These are phyloP conservation scores for Margarornis squamiger DNA, from an alignment of 2,797 vertebrate genomes.

Conservation along the genomic window DNA sequence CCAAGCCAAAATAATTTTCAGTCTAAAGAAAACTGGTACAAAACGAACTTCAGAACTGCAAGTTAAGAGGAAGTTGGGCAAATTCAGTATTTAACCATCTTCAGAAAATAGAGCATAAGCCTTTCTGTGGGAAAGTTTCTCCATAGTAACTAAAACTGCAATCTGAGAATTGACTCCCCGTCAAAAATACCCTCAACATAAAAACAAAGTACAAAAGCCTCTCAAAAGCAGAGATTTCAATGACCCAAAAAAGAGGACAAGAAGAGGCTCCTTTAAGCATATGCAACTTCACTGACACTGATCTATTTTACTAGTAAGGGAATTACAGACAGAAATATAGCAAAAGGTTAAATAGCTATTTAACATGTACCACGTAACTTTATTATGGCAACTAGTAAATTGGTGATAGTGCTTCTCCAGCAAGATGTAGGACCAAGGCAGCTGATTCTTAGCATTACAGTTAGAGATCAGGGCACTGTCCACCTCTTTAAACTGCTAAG, in stretches of 20 bases:
- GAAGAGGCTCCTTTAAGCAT: background rate
- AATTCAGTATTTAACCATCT: constrained; percentile 1
- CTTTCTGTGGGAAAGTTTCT: constrained; percentile 48
- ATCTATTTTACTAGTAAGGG: background rate
- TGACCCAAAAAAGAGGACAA: constrained; percentile 34
- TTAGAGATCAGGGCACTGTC: background rate
- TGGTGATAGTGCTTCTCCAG: background rate
- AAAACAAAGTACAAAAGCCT: constrained; percentile 56
- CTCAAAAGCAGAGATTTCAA: constrained; percentile 5
- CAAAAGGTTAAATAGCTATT: background rate
- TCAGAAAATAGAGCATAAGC: constrained; percentile 44
- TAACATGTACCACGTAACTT: background rate
- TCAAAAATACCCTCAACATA: constrained; percentile 45
- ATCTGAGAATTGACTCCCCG: constrained; percentile 35
- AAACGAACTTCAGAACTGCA: constrained; percentile 29
- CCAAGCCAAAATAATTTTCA: constrained; percentile 2
- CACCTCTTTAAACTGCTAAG: background rate
- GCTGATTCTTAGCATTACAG: background rate
- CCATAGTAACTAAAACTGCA: constrained; percentile 57
- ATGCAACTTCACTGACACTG: background rate
- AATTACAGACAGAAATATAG: background rate
- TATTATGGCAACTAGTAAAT: background rate
- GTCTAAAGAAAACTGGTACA: background rate
- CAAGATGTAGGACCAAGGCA: background rate
- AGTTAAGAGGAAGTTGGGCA: constrained; percentile 33